A percentile compares a stretch with the other conserved stretches of the same genome.
Conservation (phyloP, 2,113 vertebrate genomes). For the Heterocephalus glaber region DNA sequence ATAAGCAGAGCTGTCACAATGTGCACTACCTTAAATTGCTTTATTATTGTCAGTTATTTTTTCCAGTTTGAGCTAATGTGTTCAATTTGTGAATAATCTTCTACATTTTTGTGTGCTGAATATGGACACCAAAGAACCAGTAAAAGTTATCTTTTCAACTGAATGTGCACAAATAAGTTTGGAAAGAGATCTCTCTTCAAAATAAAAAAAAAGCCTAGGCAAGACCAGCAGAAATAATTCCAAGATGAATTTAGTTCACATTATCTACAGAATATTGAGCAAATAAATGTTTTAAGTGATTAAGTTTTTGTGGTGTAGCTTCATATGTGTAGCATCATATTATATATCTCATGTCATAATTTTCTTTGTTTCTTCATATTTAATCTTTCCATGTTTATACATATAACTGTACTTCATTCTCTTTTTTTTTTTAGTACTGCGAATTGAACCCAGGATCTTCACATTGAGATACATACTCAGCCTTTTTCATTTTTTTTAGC, state of each 20-base stretch:
- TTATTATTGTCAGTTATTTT: constrained; percentile 71
- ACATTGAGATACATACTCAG: no score
- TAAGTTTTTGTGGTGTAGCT: background rate
- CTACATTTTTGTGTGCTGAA: constrained; percentile 90
- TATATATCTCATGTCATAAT: background rate
- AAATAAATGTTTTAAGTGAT: background rate
- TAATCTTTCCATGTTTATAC: background rate
- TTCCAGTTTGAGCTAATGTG: constrained; percentile 86
- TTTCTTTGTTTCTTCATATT: background rate
- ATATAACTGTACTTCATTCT: background rate
- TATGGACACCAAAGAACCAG: constrained; percentile 93
- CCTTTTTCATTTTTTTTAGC: no score
- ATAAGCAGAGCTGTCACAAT: constrained; percentile 87
- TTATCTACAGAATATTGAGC: background rate
- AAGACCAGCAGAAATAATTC: background rate
- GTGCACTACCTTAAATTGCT: constrained; percentile 86
- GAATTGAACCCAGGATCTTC: background rate
- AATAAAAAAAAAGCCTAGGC: background rate
- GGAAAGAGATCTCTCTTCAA: no score
- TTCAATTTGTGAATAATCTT: constrained; percentile 90
- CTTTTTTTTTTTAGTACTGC: background rate
- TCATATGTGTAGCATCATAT: background rate
- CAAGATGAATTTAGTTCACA: background rate
- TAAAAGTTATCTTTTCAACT: constrained; percentile 91
- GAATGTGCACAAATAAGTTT: constrained; percentile 91